Evolutionary conservation across 2,888 invertebrate species (phyloP), one percentile per base, ranked within the genome.

Genomic region (Elegia similella): DNA sequence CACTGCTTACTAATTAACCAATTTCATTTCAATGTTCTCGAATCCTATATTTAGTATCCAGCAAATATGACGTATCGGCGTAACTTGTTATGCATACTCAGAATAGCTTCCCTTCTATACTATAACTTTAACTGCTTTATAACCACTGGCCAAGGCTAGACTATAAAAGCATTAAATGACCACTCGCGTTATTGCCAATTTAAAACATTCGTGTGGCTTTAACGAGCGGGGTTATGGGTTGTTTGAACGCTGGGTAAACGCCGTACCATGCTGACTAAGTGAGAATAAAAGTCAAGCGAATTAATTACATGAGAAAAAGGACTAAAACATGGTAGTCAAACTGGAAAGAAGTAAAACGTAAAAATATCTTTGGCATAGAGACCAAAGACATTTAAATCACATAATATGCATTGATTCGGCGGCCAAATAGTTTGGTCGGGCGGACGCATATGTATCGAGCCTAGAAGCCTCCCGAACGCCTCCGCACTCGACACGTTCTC

Each of bases 121-220:
- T 32, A 50, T 55, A 34, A 55, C 13, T 5, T 23, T n/a, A n/a
- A 23, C 23, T 17, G 32, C 16, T 17, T 54, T 61, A 59, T 59
- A 57, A 58, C 59, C 58, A 55, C 57, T 44, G 13, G 10, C 55
- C 59, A 64, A 62, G 64, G 62, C 52, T 58, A 59, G 56, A 48
- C 52, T 59, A 58, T 62, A 62, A 59, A 63, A 48, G 59, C 58
- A 60, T 61, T 63, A 72, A 71, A 67, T 64, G 64, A 44, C 59
- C 59, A 61, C 66, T 67, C 69, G 64, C 72, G 60, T 70, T 79
- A 82, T 78, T 75, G 77, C 70, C 76, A 77, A 78, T 79, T 82
- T 73, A 73, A 81, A 80, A 67, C 68, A 69, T 68, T 67, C 57
- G 67, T 67, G 75, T 77, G 74, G 72, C 66, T 69, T 72, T 77